phyloP scores from a whole-genome alignment of 1,140 invertebrate species.

The Philopotamus ludificatus region DNA sequence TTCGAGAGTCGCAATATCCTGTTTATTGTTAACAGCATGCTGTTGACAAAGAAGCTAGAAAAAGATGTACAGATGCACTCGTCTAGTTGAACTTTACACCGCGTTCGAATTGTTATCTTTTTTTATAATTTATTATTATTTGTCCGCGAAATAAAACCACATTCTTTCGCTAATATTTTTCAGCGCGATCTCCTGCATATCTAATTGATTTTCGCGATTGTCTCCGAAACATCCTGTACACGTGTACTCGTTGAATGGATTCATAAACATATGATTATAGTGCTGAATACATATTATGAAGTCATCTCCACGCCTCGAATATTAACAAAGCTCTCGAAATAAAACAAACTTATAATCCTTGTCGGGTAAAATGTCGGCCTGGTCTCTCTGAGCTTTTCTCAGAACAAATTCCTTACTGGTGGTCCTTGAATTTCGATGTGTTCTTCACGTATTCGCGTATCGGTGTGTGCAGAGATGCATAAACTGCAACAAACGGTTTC shows the following conservation, averaged over 20 bases:
- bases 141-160: not conserved
- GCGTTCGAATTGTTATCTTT: conserved; percentile 3
- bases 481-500: not conserved
- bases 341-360: conserved; percentile 38
- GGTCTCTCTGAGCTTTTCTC: conserved; percentile 31
- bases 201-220: not conserved
- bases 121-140: not conserved
- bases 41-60: conserved; percentile 16
- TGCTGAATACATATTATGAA: conserved; percentile 2
- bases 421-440: conserved; percentile 24
- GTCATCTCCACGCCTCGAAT: conserved; percentile 24
- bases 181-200: not conserved
- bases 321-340: conserved; percentile 29
- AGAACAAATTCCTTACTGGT: conserved; percentile 34
- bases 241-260: not conserved
- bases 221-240: no score
- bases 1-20: conserved; percentile 33
- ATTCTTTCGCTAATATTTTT: not conserved
- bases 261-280: conserved; percentile 5
- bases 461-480: not conserved
- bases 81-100: not conserved
- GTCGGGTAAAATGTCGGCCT: conserved; percentile 31
- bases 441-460: not conserved
- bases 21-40: conserved; percentile 36
- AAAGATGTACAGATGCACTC: conserved; percentile 9